These are phyloP conservation scores for Rhimphoctona megacephalus DNA, from an alignment of 2,888 invertebrate species.

Conservation along the genomic window DNA sequence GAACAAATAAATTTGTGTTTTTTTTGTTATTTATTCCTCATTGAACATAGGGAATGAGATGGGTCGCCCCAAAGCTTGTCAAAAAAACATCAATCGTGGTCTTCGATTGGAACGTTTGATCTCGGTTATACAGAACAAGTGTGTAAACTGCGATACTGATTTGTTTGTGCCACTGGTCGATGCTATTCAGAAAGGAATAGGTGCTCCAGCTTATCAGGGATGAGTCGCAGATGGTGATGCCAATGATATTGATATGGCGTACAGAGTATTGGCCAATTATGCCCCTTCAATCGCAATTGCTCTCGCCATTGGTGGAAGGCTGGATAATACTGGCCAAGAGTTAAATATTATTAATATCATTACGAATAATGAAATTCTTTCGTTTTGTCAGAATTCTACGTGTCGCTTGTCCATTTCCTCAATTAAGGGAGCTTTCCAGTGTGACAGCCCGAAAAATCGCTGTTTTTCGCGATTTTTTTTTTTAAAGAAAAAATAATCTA, in stretches of 20 bases:
- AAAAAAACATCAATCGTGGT: slow-evolving; percentile 98
- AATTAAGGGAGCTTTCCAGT: too few species aligned
- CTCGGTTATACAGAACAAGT: slow-evolving; percentile 97
- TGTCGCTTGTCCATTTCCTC: too few species aligned
- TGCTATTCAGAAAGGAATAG: slow-evolving; percentile 96
- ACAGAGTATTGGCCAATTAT: slow-evolving; percentile 99
- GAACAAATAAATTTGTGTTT: not conserved
- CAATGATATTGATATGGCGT: slow-evolving; percentile 99
- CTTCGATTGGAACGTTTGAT: slow-evolving; percentile 98
- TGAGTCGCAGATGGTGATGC: slow-evolving; percentile 95
- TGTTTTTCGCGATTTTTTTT: too few species aligned
- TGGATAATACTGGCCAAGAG: slow-evolving; percentile 99
- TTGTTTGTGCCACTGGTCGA: slow-evolving; percentile 97
- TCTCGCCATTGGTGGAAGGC: slow-evolving; percentile 97
- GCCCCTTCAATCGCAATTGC: slow-evolving; percentile 98
- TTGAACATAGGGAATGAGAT: slow-evolving; percentile 90
- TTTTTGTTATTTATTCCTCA: slow-evolving; percentile 21
- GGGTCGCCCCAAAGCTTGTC: slow-evolving; percentile 93
- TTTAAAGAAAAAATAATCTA: too few species aligned
- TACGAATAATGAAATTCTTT: not conserved
- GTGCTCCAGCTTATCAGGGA: slow-evolving; percentile 93
- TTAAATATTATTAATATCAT: slow-evolving; percentile 75
- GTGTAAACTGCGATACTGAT: slow-evolving; percentile 99
- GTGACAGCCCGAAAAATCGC: too few species aligned
- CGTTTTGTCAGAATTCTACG: too few species aligned